Evolutionary conservation across 2,797 vertebrate species (phyloP), one percentile per base, ranked within the genome.

Genomic region (Galaxias olidus): DNA sequence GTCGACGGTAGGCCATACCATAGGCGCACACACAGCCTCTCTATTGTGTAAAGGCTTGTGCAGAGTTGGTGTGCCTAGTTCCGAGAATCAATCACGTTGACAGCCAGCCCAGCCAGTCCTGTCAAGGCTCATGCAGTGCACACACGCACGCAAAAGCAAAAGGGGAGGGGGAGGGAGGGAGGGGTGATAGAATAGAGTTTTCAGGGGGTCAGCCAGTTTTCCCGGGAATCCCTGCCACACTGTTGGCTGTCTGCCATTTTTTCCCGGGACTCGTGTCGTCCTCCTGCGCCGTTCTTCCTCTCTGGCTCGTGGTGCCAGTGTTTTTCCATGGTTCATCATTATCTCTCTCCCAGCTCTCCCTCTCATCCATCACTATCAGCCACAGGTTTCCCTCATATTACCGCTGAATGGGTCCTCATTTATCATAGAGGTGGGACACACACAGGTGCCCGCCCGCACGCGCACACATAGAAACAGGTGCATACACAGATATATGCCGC

Each of bases 301-400:
- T 89, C 85, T 84, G 77, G 72, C 74, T 81, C 73, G 30, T 30
- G 3, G 30, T 30, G 30, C 30, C 30, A 30, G 30, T 67, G 81
- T 81, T 83, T 84, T 79, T 85, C 80, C 74, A 66, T 79, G 82
- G 82, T 81, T 81, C 71, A 74, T 80, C 74, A 83, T 83, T 83
- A 82, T 84, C 81, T 82, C 81, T 76, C 81, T 68, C 74, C 48
- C 72, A 57, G 76, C 73, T 71, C 72, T 76, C 61, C 72, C 67
- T 74, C 74, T 80, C 81, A 86, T 82, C 76, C 78, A 84, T 86
- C 84, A 85, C 84, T 73, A 79, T 75, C 79, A 86, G 81, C 81
- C 84, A 86, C 85, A 87, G 84, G 86, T 90, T 89, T 89, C 84
- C 84, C 82, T 86, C 85, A 88, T 89, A 90, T 89, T 88, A 89